Conservation (phyloP, 2,797 vertebrate species). For the Scleropages formosus region DNA sequence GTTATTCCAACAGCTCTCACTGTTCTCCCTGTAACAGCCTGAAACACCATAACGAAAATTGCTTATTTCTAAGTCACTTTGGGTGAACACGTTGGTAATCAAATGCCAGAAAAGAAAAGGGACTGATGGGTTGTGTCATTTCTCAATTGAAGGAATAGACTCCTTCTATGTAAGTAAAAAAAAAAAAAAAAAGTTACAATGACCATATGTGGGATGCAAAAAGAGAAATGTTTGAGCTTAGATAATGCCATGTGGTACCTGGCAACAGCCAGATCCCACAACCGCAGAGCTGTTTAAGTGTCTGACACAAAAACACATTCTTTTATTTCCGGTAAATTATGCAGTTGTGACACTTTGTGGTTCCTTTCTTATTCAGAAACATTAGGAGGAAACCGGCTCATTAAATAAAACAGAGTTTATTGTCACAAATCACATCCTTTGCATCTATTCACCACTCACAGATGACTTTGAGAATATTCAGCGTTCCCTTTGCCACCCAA, state of each 20-base stretch:
- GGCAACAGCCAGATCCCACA: not conserved
- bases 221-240: too few relatives aligned
- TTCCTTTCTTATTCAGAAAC: not conserved
- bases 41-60: too few relatives aligned
- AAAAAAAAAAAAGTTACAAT: too few relatives aligned
- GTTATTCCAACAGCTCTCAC: too few relatives aligned
- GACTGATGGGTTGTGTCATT: too few relatives aligned
- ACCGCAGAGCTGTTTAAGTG: not conserved
- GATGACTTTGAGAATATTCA: not conserved
- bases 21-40: too few relatives aligned
- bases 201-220: too few relatives aligned
- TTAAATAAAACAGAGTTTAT: conserved; percentile 3
- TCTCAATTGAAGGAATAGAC: too few relatives aligned
- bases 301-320: not conserved
- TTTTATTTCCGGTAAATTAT: conserved; percentile 4
- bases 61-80: too few relatives aligned
- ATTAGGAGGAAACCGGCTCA: not conserved
- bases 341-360: not conserved
- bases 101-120: too few relatives aligned
- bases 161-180: too few relatives aligned
- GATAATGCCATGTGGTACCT: not conserved
- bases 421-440: not conserved
- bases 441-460: not conserved
- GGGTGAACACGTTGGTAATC: too few relatives aligned
- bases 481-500: not conserved